phyloP scores from a whole-genome alignment of 2,113 vertebrate genomes.

The Crotophaga sulcirostris region DNA sequence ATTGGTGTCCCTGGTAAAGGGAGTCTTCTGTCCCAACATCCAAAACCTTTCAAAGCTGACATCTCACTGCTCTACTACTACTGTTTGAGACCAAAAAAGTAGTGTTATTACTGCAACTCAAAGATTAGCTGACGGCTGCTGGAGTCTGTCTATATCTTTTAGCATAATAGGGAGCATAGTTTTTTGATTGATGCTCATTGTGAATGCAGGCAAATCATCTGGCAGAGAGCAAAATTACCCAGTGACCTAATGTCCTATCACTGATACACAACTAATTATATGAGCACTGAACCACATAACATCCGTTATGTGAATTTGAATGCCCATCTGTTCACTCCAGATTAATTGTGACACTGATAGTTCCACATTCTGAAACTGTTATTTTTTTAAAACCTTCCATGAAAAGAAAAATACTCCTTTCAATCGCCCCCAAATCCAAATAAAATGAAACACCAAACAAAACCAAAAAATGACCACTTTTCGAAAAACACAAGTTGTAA shows the following conservation, averaged over 20 bases:
- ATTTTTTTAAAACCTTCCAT: neutral
- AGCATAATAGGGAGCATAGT: neutral
- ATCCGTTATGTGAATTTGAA: slow-evolving; percentile 56
- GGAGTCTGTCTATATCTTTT: neutral
- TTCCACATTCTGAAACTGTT: neutral
- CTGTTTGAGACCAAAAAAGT: neutral
- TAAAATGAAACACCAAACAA: neutral
- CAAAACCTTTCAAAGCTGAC: neutral
- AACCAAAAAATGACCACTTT: neutral
- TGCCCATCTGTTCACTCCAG: slow-evolving; percentile 63
- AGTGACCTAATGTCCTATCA: slow-evolving; percentile 60
- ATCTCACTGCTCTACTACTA: neutral
- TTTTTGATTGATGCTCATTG: slow-evolving; percentile 33
- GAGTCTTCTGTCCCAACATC: neutral
- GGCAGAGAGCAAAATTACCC: slow-evolving; percentile 26
- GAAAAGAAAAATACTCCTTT: neutral
- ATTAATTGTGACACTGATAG: slow-evolving; percentile 51
- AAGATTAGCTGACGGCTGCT: neutral
- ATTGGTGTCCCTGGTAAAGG: neutral
- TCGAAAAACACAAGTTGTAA: neutral
- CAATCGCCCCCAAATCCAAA: neutral
- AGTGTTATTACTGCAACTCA: neutral
- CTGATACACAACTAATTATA: slow-evolving; percentile 56
- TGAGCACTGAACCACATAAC: slow-evolving; percentile 52
- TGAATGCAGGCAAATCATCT: slow-evolving; percentile 16